Percentiles rank a stretch among this genome's conserved stretches.
These are phyloP conservation scores for Congeria kusceri DNA, from an alignment of 2,888 invertebrate species.

Conservation along the genomic window DNA sequence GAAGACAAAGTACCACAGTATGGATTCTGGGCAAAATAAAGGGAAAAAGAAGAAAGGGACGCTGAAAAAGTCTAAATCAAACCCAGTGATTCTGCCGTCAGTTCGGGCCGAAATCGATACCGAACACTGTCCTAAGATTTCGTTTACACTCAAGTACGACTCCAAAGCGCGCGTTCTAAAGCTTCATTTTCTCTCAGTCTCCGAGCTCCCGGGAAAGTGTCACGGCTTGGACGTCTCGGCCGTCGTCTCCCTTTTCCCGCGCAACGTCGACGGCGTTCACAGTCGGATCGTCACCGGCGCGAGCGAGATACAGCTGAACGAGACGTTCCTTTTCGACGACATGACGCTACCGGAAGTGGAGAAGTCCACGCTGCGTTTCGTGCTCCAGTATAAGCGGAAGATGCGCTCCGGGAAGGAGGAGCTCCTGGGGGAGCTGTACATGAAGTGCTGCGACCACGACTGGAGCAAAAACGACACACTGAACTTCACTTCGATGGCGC, in stretches of 20 bases:
- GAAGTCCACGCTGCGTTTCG: conserved; percentile 53
- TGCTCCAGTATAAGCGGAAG: conserved; percentile 47
- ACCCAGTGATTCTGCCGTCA: conserved; percentile 7
- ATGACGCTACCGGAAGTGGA: conserved; percentile 54
- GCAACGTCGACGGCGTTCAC: conserved; percentile 56
- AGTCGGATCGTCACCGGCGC: conserved; percentile 46
- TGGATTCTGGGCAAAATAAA: background rate
- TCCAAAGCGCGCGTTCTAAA: conserved; percentile 42
- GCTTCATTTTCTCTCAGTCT: conserved; percentile 36
- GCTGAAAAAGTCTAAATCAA: conserved; percentile 42
- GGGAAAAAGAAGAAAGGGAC: background rate
- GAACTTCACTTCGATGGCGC: conserved; percentile 27
- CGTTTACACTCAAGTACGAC: conserved; percentile 58
- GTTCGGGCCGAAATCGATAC: conserved; percentile 13
- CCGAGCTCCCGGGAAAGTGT: conserved; percentile 47
- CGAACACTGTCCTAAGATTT: conserved; percentile 29
- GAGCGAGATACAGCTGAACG: conserved; percentile 41
- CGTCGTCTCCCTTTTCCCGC: conserved; percentile 52
- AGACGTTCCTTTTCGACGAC: conserved; percentile 60
- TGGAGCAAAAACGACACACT: conserved; percentile 33
- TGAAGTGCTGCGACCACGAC: conserved; percentile 57
- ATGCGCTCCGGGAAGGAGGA: conserved; percentile 31
- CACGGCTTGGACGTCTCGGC: conserved; percentile 50
- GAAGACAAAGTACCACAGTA: background rate
- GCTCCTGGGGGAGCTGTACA: conserved; percentile 54